Conservation (phyloP, 2,797 vertebrate species). For the Cossypha niveicapilla region DNA sequence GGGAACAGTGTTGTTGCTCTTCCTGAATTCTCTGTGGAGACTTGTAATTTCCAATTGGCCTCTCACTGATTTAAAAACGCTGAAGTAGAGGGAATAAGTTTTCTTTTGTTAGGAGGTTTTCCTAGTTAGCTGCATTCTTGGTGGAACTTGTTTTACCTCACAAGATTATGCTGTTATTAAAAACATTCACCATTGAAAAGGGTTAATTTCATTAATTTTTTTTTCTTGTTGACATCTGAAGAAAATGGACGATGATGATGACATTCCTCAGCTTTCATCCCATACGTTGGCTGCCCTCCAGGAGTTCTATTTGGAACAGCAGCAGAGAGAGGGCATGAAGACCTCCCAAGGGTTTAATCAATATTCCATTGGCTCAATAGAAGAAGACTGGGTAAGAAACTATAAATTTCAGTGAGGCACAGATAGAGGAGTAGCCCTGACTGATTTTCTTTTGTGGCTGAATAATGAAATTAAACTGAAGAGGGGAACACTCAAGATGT, state of each 20-base stretch:
- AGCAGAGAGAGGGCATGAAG: conserved; percentile 49
- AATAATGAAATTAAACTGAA: background rate
- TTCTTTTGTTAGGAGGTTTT: background rate
- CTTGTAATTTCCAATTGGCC: background rate
- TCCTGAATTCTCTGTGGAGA: background rate
- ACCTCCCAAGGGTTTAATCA: conserved; percentile 44
- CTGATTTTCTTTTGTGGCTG: background rate
- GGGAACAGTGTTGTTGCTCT: background rate
- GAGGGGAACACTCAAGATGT: background rate
- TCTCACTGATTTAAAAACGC: background rate
- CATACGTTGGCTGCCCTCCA: conserved; percentile 86
- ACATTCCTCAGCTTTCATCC: conserved; percentile 83
- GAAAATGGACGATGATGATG: conserved; percentile 84
- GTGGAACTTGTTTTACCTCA: background rate
- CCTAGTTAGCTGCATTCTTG: background rate
- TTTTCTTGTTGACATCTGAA: background rate
- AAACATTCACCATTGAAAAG: background rate
- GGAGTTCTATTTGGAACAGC: conserved; percentile 86
- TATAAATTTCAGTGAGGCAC: background rate
- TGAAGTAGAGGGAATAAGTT: background rate
- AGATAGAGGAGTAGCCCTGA: background rate
- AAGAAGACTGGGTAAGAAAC: conserved; percentile 90
- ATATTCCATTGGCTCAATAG: conserved; percentile 81
- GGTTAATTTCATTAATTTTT: background rate
- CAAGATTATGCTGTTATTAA: background rate